Percentiles rank a stretch among this genome's conserved stretches.
phyloP scores from a whole-genome alignment of 2,888 invertebrate species.

The Bruchidius siliquastri region DNA sequence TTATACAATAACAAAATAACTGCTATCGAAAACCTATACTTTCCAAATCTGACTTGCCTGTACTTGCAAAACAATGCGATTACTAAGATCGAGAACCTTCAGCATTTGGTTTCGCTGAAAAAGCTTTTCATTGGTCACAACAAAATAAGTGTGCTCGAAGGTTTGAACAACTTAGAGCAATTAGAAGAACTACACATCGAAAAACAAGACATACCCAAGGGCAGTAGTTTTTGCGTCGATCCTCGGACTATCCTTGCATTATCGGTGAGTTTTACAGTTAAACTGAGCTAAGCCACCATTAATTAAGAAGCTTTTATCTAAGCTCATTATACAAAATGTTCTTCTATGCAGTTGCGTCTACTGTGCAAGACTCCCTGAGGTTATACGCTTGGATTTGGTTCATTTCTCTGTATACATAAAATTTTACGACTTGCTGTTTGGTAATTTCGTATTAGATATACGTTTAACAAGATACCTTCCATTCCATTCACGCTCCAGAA shows the following conservation, averaged over 20 bases:
- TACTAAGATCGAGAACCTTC: conserved; percentile 66
- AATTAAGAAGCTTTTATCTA: too few species aligned
- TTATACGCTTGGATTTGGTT: too few species aligned
- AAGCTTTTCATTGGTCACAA: conserved; percentile 75
- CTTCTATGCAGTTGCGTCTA: too few species aligned
- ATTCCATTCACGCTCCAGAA: too few species aligned
- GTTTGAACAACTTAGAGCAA: conserved; percentile 55
- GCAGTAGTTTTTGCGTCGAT: conserved; percentile 63
- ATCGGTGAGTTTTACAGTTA: conserved; percentile 48
- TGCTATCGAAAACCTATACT: conserved; percentile 54
- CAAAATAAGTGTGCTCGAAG: conserved; percentile 64
- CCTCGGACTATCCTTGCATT: conserved; percentile 56
- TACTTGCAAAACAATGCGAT: conserved; percentile 82
- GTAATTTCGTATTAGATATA: too few species aligned
- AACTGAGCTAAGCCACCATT: not conserved
- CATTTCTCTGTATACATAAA: too few species aligned
- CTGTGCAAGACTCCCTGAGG: too few species aligned
- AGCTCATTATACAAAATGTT: too few species aligned
- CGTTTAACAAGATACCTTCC: too few species aligned
- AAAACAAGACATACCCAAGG: conserved; percentile 55
- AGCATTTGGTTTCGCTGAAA: conserved; percentile 60
- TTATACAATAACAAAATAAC: conserved; percentile 60
- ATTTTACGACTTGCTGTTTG: too few species aligned
- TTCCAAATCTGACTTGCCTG: conserved; percentile 57
- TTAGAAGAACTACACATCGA: conserved; percentile 66